These are phyloP conservation scores for Drosophila differens DNA, from an alignment of 2,888 invertebrate genomes.

Conservation along the genomic window DNA sequence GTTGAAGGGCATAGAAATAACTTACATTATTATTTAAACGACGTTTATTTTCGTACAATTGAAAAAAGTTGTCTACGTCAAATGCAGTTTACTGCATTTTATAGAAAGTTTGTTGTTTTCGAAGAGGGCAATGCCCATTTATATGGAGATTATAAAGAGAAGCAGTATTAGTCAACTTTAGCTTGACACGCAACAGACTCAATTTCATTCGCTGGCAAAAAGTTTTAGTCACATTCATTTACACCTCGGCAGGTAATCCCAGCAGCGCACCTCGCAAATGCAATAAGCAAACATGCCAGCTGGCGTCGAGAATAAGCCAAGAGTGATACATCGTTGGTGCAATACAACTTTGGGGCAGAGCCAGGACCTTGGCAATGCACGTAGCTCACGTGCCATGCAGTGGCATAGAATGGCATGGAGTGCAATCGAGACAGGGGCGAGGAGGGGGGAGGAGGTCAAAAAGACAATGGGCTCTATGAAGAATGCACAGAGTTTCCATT, in stretches of 20 bases:
- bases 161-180: background rate
- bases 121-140: background rate
- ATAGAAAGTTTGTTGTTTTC: background rate
- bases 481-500: slow-evolving; percentile 68
- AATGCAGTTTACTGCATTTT: background rate
- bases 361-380: slow-evolving; percentile 47
- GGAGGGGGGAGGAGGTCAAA: slow-evolving; percentile 6
- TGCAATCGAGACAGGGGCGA: background rate
- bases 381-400: slow-evolving; percentile 17
- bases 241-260: slow-evolving; percentile 34
- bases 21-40: background rate
- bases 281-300: slow-evolving; percentile 51
- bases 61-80: background rate
- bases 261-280: slow-evolving; percentile 56
- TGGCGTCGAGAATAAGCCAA: slow-evolving; percentile 35
- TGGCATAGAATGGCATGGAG: background rate
- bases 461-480: slow-evolving; percentile 64
- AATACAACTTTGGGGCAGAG: slow-evolving; percentile 31
- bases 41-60: background rate
- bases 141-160: background rate
- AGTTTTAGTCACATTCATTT: slow-evolving; percentile 19
- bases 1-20: too few species aligned
- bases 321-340: slow-evolving; percentile 33
- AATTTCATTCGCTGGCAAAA: slow-evolving; percentile 28
- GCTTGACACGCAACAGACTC: slow-evolving; percentile 21